phyloP scores from a whole-genome alignment of 2,113 vertebrate genomes.

The Microtus pennsylvanicus region DNA sequence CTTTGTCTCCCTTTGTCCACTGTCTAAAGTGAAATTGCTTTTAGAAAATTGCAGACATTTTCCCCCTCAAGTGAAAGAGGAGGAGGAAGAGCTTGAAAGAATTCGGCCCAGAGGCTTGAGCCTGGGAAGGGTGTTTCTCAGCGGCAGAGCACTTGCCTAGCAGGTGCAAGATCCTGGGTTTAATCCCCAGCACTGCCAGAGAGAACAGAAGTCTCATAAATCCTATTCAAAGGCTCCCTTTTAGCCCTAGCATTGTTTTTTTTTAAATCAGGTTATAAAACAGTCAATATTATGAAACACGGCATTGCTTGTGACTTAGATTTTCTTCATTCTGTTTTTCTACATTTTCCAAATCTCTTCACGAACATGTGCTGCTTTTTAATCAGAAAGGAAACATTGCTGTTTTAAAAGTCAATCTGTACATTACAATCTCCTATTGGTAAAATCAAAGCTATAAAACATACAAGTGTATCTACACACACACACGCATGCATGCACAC shows the following conservation, averaged over 20 bases:
- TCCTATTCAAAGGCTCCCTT: background rate
- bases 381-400: slow-evolving; percentile 38
- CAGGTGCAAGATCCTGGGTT: background rate
- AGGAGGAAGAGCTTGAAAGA: slow-evolving; percentile 32
- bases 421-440: background rate
- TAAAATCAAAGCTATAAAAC: slow-evolving; percentile 50
- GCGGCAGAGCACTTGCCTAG: background rate
- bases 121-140: background rate
- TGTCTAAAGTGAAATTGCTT: slow-evolving; percentile 43
- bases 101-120: background rate
- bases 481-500: background rate
- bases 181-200: background rate
- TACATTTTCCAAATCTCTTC: slow-evolving; percentile 8
- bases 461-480: slow-evolving; percentile 2
- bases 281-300: background rate
- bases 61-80: background rate
- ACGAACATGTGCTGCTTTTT: slow-evolving; percentile 38
- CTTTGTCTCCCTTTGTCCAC: background rate
- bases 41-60: slow-evolving; percentile 42
- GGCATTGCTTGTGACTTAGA: background rate
- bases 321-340: slow-evolving; percentile 53
- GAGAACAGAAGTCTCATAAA: background rate
- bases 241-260: background rate
- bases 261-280: background rate
- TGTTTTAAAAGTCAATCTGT: slow-evolving; percentile 40